Base-by-base conservation (phyloP, 2,888 invertebrate genomes). In the Calephelis perditalis region DNA sequence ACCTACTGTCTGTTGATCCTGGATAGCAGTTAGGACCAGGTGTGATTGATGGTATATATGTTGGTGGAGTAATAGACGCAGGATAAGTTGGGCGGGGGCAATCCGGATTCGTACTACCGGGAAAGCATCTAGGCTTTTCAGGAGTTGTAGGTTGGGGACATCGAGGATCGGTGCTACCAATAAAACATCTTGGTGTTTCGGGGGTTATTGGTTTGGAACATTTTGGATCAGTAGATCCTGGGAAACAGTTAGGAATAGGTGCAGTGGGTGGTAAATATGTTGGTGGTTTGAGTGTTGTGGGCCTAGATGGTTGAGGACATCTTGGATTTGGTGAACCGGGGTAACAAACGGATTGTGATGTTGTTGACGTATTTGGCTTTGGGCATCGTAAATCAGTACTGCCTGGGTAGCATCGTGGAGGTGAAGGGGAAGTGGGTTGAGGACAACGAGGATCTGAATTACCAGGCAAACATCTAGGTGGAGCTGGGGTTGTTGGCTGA, bases 391-490 rank as follows among this genome's bases (percentile, higher is more conserved):
- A 40, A 66, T 85, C 84, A 7, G 67, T 70, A 6, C 76, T 78
- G 35, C 84, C 84, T 5, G 85, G 85, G 66, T 65, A 78, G 55
- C 79, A 78, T 0, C 47, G 58, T 0, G 70, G 72, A 6, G 70
- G 63, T 4, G 61, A 66, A 6, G 71, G 70, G 6, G 75, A 71
- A 3, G 73, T 70, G 2, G 73, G 70, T 40, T 64, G 66, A 0
- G 79, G 80, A 62, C 84, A 84, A 44, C 77, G 70, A 0, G 79
- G 76, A 68, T 84, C 83, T 6, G 67, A 70, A 7, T 75, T 77
- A 40, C 83, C 84, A 9, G 84, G 84, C 63, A 63, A 77, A 47
- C 78, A 77, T 3, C 56, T 64, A 8, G 71, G 78, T 72, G 78
- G 71, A 68, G 71, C 69, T 61, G 78, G 69, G 63, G 78, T 74